These are phyloP conservation scores for Chunga burmeisteri DNA, from an alignment of 2,113 vertebrate genomes.

Conservation along the genomic window DNA sequence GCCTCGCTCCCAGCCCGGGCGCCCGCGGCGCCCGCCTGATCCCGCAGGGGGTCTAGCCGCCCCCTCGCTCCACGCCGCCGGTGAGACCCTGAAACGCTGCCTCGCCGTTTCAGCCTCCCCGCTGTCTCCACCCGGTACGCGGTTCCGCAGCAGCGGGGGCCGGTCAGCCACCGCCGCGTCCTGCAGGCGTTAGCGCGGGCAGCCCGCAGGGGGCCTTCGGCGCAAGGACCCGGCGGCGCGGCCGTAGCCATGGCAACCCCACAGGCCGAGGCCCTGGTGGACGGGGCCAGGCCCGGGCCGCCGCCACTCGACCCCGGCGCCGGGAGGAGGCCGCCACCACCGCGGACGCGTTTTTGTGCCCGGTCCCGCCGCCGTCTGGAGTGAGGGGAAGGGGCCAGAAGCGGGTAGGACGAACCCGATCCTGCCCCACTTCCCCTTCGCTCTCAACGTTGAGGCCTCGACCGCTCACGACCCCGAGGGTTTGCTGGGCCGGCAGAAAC, in stretches of 20 bases:
- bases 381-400: not conserved
- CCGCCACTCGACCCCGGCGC: accelerated
- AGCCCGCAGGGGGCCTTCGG: accelerated
- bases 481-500: not conserved
- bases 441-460: not conserved
- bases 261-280: accelerated
- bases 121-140: not conserved
- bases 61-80: accelerated
- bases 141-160: accelerated
- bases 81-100: too few species aligned
- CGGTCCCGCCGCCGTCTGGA: not conserved
- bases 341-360: accelerated
- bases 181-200: accelerated
- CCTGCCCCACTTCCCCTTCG: too few species aligned
- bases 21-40: accelerated
- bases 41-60: too few species aligned
- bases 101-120: accelerated
- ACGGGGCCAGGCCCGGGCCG: accelerated
- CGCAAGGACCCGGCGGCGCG: accelerated
- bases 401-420: accelerated
- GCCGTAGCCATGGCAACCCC: not conserved
- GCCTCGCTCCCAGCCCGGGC: too few species aligned
- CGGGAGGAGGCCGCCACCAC: too few species aligned
- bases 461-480: too few species aligned
- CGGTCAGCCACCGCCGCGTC: too few species aligned